Conservation (phyloP, 1,140 invertebrate species). For the Ectropis grisescens region DNA sequence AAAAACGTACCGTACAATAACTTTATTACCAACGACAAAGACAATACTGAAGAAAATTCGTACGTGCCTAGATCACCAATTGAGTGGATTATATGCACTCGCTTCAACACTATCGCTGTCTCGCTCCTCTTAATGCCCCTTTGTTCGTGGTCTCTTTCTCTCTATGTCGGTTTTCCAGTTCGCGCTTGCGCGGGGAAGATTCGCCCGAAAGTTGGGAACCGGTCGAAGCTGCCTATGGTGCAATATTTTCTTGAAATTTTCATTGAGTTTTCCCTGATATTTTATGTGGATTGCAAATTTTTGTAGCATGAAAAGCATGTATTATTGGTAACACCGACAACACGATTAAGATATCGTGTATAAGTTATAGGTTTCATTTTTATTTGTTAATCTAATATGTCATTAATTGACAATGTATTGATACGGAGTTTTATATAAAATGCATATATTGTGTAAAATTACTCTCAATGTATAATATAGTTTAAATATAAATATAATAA, state of each 20-base stretch:
- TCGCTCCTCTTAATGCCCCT: constrained; percentile 17
- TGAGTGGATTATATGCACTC: constrained; percentile 48
- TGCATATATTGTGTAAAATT: background rate
- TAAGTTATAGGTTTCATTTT: too few relatives aligned
- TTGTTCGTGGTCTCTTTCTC: constrained; percentile 1
- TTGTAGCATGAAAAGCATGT: too few relatives aligned
- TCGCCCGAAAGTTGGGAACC: constrained; percentile 44
- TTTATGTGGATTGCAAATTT: too few relatives aligned
- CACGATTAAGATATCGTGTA: too few relatives aligned
- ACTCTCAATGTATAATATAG: constrained; percentile 3
- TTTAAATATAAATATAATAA: constrained; percentile 24
- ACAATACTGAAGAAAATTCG: constrained; percentile 18
- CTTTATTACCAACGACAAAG: too few relatives aligned
- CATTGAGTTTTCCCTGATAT: too few relatives aligned
- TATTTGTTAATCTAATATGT: too few relatives aligned
- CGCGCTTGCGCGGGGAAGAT: constrained; percentile 40
- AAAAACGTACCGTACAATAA: too few relatives aligned
- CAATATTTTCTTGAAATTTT: constrained; percentile 1
- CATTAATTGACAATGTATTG: too few relatives aligned
- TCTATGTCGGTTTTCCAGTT: constrained; percentile 38
- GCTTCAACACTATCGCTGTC: constrained; percentile 23
- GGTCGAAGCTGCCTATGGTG: constrained; percentile 51
- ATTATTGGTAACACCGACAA: too few relatives aligned
- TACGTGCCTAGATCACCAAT: constrained; percentile 57
- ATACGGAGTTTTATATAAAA: background rate